Evolutionary conservation across 1,140 invertebrate species (phyloP), one percentile per base, ranked within the genome.

Genomic region (Chelonus insularis): DNA sequence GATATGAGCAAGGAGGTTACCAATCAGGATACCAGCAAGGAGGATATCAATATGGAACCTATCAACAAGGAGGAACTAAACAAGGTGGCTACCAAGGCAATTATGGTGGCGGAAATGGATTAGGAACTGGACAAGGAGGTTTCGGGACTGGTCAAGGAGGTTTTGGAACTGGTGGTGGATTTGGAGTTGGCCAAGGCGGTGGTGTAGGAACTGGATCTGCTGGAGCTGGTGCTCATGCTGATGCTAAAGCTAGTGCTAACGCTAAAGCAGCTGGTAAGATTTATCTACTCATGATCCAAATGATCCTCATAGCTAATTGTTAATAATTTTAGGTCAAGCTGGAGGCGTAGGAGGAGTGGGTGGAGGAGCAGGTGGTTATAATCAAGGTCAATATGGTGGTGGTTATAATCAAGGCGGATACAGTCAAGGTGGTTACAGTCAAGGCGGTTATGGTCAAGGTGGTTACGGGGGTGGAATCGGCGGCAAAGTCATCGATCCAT

Each of bases 381-480:
- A 45, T 50, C 20, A 25, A n/a, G 47, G 47, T 25, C 16, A 18
- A 50, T 50, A 50, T 39, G 52, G 52, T 23, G 55, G 50, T 34
- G 50, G 50, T n/a, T 18, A 16, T 18, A 3, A 9, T n/a, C 4
- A 14, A 45, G 41, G 16, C 3, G 41, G 41, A 8, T 45, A 45
- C 14, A 14, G 16, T 16, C 12, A 45, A 16, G 41, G 41, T 45
- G 41, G 36, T 14, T 14, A 39, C 8, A 39, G 11, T 9, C 36
- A 45, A 45, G 16, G 41, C 1, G 41, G 41, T 8, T 48, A 52
- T 36, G 50, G 50, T 18, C 41, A 45, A 52, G 50, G 50, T 52
- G 32, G 25, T 1, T 34, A 29, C 16, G 32, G 32, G 16, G 50
- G 50, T 34, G 32, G 32, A 8, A 29, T 16, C 25, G 32, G 16